Percentiles rank a stretch among this genome's conserved stretches.
These are phyloP conservation scores for Eulithis prunata DNA, from an alignment of 2,888 invertebrate genomes.

Conservation along the genomic window DNA sequence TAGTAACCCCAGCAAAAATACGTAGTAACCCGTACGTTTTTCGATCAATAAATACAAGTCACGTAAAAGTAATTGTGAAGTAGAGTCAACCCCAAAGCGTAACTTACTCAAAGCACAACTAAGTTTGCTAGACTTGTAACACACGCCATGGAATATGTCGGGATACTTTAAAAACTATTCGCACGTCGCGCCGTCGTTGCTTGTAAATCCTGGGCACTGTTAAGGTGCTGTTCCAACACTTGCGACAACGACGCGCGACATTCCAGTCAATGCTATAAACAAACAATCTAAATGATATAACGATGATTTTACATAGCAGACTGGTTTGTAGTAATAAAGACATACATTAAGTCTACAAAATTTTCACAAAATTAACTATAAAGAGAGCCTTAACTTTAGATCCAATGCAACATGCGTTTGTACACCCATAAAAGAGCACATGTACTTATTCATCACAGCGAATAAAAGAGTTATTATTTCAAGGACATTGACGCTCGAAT, in stretches of 20 bases:
- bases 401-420: too few species aligned
- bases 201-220: slow-evolving; percentile 24
- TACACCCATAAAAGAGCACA: too few species aligned
- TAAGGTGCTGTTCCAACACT: neutral
- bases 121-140: neutral
- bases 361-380: too few species aligned
- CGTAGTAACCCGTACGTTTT: too few species aligned
- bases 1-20: too few species aligned
- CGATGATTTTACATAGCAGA: neutral
- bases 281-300: neutral
- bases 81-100: neutral
- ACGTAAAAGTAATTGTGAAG: neutral
- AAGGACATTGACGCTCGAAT: too few species aligned
- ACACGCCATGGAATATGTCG: slow-evolving; percentile 6
- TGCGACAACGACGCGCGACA: neutral
- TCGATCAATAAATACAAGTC: too few species aligned
- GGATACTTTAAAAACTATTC: slow-evolving; percentile 21
- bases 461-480: too few species aligned
- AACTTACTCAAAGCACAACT: neutral
- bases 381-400: too few species aligned
- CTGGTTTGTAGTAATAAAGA: neutral
- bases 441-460: too few species aligned
- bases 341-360: too few species aligned
- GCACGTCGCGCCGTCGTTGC: slow-evolving; percentile 1
- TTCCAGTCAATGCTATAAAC: neutral